These are phyloP conservation scores for Oasisia sp. DNA, from an alignment of 2,888 invertebrate species.

Conservation along the genomic window DNA sequence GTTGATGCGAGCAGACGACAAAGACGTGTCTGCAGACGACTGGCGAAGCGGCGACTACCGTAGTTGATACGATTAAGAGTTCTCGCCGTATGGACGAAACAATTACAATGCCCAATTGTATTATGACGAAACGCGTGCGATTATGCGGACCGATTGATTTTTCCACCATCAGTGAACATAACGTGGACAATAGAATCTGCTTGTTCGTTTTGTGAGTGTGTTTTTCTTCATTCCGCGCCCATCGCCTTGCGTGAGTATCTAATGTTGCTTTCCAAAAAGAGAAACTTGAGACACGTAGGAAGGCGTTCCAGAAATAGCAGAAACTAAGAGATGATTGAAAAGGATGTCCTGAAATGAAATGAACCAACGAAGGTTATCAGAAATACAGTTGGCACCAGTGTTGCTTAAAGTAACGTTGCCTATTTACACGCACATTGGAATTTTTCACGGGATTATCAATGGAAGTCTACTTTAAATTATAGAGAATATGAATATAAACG, in stretches of 20 bases:
- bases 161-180: not conserved
- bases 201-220: not conserved
- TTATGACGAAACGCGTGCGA: not conserved
- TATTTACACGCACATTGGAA: not conserved
- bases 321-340: not conserved
- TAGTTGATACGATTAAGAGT: not conserved
- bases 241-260: not conserved
- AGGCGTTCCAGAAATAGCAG: not conserved
- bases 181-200: not conserved
- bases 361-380: too few species aligned
- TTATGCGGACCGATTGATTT: not conserved
- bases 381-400: not conserved
- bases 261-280: not conserved
- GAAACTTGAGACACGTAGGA: not conserved
- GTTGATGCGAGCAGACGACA: not conserved
- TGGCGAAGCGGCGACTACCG: not conserved
- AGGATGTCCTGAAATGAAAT: not conserved
- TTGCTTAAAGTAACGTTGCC: not conserved
- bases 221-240: not conserved
- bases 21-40: not conserved
- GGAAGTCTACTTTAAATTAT: too few species aligned
- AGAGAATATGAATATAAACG: too few species aligned
- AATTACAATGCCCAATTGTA: not conserved
- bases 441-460: too few species aligned
- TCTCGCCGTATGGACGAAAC: slow-evolving; percentile 1